Base-by-base conservation (phyloP, 2,113 vertebrate species). In the Sigmodon hispidus region DNA sequence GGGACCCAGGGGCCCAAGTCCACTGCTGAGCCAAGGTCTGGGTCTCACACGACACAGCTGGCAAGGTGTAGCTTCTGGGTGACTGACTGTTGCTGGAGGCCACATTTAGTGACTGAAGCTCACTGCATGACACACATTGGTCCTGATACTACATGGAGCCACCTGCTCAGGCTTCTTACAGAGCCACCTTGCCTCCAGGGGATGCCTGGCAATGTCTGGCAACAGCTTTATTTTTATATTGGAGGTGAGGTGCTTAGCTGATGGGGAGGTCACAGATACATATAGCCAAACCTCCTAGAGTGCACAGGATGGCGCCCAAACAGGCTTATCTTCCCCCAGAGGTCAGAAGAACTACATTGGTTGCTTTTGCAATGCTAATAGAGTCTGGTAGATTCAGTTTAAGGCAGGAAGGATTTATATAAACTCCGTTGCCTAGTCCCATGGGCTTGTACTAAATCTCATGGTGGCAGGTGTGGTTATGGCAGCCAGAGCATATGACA, bases 111-210 rank as follows among this genome's bases (percentile, higher is more conserved):
- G 4, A 0, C 29, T 12, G 16, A 13, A 7, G 36, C 15, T 81
- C 79, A 34, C 31, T 34, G 3, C 4, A 0, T 43, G 84, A 65
- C 5, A 6, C 34, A 77, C 29, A 36, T 26, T 36, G 19, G 76
- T 7, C 0, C 0, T 1, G 72, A n/a, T 0, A 22, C 55, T 8
- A 0, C 50, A 0, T 0, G 0, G 55, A 79, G 11, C 0, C 1
- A 0, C 17, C 19, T 55, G 61, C 70, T 1, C 13, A 10, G 70
- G 87, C 13, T 11, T 48, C n/a, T 67, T 52, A 15, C 21, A 13
- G 79, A 34, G 61, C 40, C 22, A 9, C 31, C 57, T 4, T 45
- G 12, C 4, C 3, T 36, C 55, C 21, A 50, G 50, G 36, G 43
- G 26, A 21, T 36, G 0, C 43, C 7, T 45, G 50, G 13, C 24